A percentile compares a stretch with the other conserved stretches of the same genome.
These are phyloP conservation scores for Neolamprologus devosi DNA, from an alignment of 2,113 vertebrate genomes.

Conservation along the genomic window DNA sequence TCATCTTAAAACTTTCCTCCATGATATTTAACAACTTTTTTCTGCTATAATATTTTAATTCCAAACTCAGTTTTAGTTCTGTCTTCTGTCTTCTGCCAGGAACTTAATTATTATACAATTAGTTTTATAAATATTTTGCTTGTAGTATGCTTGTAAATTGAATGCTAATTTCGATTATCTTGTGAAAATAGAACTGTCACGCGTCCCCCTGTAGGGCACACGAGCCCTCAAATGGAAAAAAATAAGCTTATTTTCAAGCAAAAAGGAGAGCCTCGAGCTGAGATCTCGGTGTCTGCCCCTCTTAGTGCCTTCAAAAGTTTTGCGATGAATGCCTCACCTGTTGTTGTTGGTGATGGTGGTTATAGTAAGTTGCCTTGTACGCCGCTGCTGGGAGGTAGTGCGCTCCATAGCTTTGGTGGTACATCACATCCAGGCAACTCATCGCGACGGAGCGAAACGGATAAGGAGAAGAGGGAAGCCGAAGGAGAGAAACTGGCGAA, in stretches of 20 bases:
- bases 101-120: not conserved
- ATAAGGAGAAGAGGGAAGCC: constrained; percentile 36
- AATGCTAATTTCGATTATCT: not conserved
- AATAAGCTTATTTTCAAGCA: not conserved
- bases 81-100: not conserved
- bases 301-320: not conserved
- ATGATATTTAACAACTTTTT: not conserved
- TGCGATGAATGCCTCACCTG: constrained; percentile 73
- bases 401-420: constrained; percentile 85
- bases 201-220: not conserved
- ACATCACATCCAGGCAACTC: constrained; percentile 94
- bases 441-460: constrained; percentile 67
- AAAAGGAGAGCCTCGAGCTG: not conserved
- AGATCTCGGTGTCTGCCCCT: not conserved
- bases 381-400: constrained; percentile 77
- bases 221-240: not conserved
- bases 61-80: not conserved
- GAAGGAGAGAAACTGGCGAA: constrained; percentile 3
- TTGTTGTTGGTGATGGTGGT: constrained; percentile 76
- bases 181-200: not conserved
- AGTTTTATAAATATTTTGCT: not conserved
- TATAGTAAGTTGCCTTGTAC: constrained; percentile 76
- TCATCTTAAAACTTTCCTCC: not conserved
- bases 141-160: not conserved
- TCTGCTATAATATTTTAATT: not conserved